Evolutionary conservation across 2,797 vertebrate genomes (phyloP), one percentile per base, ranked within the genome.

Genomic region (Crocidura indochinensis): DNA sequence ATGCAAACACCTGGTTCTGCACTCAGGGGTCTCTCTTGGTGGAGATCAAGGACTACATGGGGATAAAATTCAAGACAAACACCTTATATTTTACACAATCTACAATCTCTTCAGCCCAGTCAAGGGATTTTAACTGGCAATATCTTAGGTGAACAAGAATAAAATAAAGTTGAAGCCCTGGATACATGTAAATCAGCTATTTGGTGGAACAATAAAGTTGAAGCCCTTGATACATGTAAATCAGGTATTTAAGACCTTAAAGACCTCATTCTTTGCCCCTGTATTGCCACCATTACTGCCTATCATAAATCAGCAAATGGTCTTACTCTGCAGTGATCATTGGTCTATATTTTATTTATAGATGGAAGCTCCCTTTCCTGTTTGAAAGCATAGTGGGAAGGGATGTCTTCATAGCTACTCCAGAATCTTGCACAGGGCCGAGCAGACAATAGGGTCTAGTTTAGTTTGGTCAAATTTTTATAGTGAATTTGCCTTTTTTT

Each of bases 331-430:
- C 67, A 38, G 56, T 67, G 56, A 51, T 29, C 47, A 31, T 82
- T 24, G 10, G 47, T 84, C 74, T 44, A 6, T 11, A 26, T 84
- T 74, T 81, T 68, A 78, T 84, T 71, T 80, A 76, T 75, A 73
- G 19, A 53, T 79, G 22, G 11, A 29, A 15, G 72, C 78, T 84
- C n/a, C 24, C 44, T 88, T 80, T 49, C 19, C 31, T 67, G 60
- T 27, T 38, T 74, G 26, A 67, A 24, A 67, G 74, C 46, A 47
- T 67, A 73, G 60, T 14, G 62, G 22, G 26, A 72, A 72, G 62
- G 31, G 53, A 27, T 12, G 2, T 72, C 82, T 53, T 71, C 65
- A n/a, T 10, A 4, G 49, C 44, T 47, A 12, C 26, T 29, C 60
- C 14, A 78, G 60, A n/a, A 10, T 62, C 65, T 19, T 17, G 20